Evolutionary conservation across 2,888 invertebrate genomes (phyloP), one percentile per base, ranked within the genome.

Genomic region (Platycnemis pennipes): DNA sequence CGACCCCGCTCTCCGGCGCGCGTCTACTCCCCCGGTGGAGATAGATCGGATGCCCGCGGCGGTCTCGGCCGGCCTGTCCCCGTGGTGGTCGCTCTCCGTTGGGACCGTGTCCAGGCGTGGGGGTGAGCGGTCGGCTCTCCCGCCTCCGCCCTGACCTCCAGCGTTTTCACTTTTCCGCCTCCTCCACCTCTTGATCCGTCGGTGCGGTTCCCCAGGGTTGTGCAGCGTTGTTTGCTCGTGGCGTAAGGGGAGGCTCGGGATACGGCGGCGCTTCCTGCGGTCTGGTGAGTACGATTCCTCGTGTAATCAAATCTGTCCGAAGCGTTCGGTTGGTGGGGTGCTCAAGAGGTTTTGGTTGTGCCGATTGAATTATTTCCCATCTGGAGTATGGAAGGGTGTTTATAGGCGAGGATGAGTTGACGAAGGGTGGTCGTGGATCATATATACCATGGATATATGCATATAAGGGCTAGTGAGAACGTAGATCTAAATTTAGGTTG

Each of bases 121-220:
- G 49, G 49, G 49, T 11, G 49, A n/a, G n/a, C n/a, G n/a, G 49
- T 49, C 49, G 49, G 49, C 49, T 19, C 49, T 19, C 19, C 49
- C 49, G 49, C 49, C 49, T 49, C n/a, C 49, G 49, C 19, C 19
- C 19, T 49, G 49, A 49, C 49, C 49, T 19, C 49, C 19, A 11
- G 49, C 77, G 77, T 77, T 77, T 77, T 77, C 77, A 77, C 77
- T 77, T 77, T 37, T 37, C 31, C 77, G 3, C 77, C 26, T 77
- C 11, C 37, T 11, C 77, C 37, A 13, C 37, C 8, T 11, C 37
- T 31, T 77, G 77, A 37, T 37, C 77, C 11, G 77, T 77, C 63
- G 63, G 63, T n/a, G 63, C 77, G 77, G 77, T 77, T 31, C 26
- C 19, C 22, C 77, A 31, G 11, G 77, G 77, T 31, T 16, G 77